phyloP scores from a whole-genome alignment of 2,797 vertebrate species.

The Parambassis ranga region DNA sequence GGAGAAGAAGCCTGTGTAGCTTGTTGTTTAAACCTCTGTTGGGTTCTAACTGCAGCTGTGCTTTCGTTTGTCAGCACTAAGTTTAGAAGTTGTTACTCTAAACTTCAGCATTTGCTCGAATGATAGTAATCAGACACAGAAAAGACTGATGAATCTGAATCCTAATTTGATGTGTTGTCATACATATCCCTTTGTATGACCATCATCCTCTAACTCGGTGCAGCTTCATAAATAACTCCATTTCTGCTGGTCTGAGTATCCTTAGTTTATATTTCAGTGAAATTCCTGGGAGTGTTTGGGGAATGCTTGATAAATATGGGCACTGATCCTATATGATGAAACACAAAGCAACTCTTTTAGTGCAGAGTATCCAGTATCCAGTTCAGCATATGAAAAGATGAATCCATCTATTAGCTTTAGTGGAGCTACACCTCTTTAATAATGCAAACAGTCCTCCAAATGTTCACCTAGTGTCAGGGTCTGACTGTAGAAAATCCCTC shows the following conservation, averaged over 20 bases:
- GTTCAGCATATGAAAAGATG: constrained; percentile 18
- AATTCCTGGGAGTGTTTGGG: not conserved
- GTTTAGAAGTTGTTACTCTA: constrained; percentile 1
- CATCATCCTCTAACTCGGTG: no score
- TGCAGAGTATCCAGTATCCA: not conserved
- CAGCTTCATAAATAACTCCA: constrained; percentile 6
- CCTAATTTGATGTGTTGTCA: no score
- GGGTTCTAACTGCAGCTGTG: constrained; percentile 5
- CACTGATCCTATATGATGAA: constrained; percentile 39
- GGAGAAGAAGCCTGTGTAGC: constrained; percentile 3
- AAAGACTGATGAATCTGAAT: no score
- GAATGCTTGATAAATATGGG: constrained; percentile 11
- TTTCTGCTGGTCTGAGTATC: not conserved
- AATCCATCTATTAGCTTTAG: constrained; percentile 15
- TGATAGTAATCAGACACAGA: not conserved
- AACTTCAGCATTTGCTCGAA: not conserved
- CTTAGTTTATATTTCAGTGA: constrained; percentile 1
- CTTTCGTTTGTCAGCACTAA: constrained; percentile 3
- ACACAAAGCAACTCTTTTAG: constrained; percentile 32
- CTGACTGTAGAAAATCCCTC: constrained; percentile 29
- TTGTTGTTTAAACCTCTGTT: constrained; percentile 29
- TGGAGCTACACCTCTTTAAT: constrained; percentile 36
- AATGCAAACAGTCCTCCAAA: constrained; percentile 42
- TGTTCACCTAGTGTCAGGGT: constrained; percentile 26
- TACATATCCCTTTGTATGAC: no score